A percentile compares a stretch with the other conserved stretches of the same genome.
phyloP scores from a whole-genome alignment of 1,140 invertebrate genomes.

The Limonius californicus region DNA sequence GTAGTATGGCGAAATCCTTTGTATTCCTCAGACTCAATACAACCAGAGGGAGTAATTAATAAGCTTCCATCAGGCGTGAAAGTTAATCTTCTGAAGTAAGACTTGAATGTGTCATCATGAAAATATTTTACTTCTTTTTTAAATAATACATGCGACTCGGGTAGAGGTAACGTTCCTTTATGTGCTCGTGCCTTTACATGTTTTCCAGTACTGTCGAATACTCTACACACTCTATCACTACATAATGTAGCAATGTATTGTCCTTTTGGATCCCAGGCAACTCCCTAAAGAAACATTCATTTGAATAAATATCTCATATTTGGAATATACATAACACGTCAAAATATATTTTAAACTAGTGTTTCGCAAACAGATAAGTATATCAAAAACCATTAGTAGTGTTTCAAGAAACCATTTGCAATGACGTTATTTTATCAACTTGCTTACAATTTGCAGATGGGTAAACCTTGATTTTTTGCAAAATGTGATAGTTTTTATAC shows the following conservation, averaged over 20 bases:
- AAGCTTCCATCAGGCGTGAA: constrained; percentile 89
- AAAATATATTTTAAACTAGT: too few relatives aligned
- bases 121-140: constrained; percentile 69
- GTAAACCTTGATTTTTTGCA: too few relatives aligned
- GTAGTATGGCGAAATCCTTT: constrained; percentile 67
- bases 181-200: constrained; percentile 67
- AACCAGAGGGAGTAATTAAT: constrained; percentile 79
- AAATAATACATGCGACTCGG: constrained; percentile 55
- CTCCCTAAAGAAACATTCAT: constrained; percentile 34
- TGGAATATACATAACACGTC: too few relatives aligned
- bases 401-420: too few relatives aligned
- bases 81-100: constrained; percentile 83
- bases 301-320: too few relatives aligned
- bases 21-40: constrained; percentile 62
- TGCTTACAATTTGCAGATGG: too few relatives aligned
- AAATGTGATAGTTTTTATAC: too few relatives aligned
- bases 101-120: constrained; percentile 92
- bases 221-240: constrained; percentile 52
- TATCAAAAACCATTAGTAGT: too few relatives aligned
- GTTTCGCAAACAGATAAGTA: too few relatives aligned
- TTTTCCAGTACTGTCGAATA: constrained; percentile 68
- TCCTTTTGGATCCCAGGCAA: constrained; percentile 44
- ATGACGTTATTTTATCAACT: too few relatives aligned
- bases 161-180: constrained; percentile 66
- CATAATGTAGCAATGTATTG: constrained; percentile 46